A percentile compares a stretch with the other conserved stretches of the same genome.
Conservation (phyloP, 2,797 vertebrate species). For the Hoplostethus mediterraneus region DNA sequence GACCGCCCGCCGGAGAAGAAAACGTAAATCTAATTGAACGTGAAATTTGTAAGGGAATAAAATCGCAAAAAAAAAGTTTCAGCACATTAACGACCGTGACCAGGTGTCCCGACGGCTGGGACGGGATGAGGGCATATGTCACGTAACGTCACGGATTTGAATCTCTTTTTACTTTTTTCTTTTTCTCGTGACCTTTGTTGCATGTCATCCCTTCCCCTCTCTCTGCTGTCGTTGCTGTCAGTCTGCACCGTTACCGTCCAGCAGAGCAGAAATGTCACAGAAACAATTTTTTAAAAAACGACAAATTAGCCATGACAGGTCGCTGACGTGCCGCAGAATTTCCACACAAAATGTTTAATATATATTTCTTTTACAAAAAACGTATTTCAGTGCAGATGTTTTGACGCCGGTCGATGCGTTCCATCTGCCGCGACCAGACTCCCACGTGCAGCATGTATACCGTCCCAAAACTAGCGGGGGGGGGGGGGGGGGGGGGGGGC, state of each 20-base stretch:
- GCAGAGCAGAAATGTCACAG: constrained; percentile 72
- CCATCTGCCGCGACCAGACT: constrained; percentile 49
- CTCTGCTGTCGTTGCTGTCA: constrained; percentile 56
- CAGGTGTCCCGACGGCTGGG: constrained; percentile 40
- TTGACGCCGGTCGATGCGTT: constrained; percentile 35
- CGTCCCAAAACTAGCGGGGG: constrained; percentile 56
- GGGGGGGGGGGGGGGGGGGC: no score
- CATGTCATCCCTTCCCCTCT: constrained; percentile 69
- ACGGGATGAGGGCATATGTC: background rate
- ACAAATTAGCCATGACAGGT: constrained; percentile 67
- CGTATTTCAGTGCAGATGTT: background rate
- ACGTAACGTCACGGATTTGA: background rate
- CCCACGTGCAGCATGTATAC: constrained; percentile 34
- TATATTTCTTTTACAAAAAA: constrained; percentile 4
- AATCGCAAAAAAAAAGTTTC: constrained; percentile 23
- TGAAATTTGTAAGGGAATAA: constrained; percentile 42
- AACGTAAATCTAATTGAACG: constrained; percentile 36
- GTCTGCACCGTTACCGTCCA: constrained; percentile 52
- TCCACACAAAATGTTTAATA: constrained; percentile 3
- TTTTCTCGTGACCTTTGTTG: constrained; percentile 71
- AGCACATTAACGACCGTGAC: constrained; percentile 45
- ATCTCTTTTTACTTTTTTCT: background rate
- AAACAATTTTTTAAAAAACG: constrained; percentile 53
- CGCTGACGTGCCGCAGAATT: constrained; percentile 56
- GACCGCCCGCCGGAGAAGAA: background rate